Evolutionary conservation across 2,797 vertebrate species (phyloP).

Genomic region (Siniperca obscura): DNA sequence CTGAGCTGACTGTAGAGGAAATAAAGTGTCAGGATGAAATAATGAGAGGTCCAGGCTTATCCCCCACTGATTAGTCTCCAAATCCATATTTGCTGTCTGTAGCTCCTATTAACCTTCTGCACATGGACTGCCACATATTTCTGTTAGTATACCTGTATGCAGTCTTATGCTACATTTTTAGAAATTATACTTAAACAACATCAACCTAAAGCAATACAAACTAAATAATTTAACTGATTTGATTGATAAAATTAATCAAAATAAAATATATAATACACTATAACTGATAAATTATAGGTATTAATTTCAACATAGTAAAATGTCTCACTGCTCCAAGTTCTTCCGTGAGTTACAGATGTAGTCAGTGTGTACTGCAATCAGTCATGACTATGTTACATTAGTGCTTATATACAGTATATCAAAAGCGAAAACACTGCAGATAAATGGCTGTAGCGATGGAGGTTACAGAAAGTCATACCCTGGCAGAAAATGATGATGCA

Average conservation of each 20-base stretch:
- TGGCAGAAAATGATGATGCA: constrained; percentile 35
- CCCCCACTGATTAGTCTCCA: constrained; percentile 33
- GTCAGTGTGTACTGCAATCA: constrained; percentile 33
- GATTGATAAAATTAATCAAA: neutral
- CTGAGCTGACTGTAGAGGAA: constrained; percentile 54
- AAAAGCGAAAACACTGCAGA: constrained; percentile 25
- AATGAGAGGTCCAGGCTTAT: constrained; percentile 41
- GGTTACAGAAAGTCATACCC: constrained; percentile 48
- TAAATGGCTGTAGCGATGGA: constrained; percentile 41
- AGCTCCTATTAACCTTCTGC: constrained; percentile 21
- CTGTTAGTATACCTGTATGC: constrained; percentile 13
- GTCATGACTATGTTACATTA: constrained; percentile 47
- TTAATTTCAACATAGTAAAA: constrained; percentile 12
- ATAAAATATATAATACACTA: neutral
- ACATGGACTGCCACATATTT: constrained; percentile 14
- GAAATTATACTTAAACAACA: neutral
- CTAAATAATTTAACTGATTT: neutral
- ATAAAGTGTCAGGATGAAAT: constrained; percentile 62
- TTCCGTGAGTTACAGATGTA: constrained; percentile 23
- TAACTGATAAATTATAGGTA: constrained; percentile 5
- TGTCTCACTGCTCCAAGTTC: constrained; percentile 19
- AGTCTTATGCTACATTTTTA: neutral
- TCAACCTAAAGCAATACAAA: constrained; percentile 6
- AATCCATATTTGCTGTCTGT: constrained; percentile 41
- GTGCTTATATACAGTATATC: constrained; percentile 14